Evolutionary conservation across 2,888 invertebrate genomes (phyloP).

Genomic region (Lasius platythorax): DNA sequence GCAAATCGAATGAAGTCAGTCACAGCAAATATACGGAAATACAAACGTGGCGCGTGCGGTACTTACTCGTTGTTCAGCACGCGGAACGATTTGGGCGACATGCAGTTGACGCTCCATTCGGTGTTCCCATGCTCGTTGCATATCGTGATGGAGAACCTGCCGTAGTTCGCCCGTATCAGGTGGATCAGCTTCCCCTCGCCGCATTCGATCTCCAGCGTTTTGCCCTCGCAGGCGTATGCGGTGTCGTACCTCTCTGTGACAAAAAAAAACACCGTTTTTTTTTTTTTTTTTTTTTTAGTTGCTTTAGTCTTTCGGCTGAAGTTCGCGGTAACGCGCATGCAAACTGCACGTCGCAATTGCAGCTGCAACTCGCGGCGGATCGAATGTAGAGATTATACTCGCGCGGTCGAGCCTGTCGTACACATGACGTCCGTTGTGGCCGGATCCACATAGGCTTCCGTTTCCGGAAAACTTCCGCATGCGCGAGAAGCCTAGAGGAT

Average conservation of each 20-base stretch:
- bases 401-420: slow-evolving; percentile 2
- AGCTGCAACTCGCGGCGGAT: slow-evolving; percentile 38
- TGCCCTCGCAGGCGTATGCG: slow-evolving; percentile 97
- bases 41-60: slow-evolving; percentile 38
- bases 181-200: slow-evolving; percentile 95
- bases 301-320: not conserved
- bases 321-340: slow-evolving; percentile 10
- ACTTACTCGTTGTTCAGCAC: slow-evolving; percentile 95
- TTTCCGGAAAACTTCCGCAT: slow-evolving; percentile 29
- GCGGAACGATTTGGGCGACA: slow-evolving; percentile 95
- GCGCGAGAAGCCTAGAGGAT: slow-evolving; percentile 18
- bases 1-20: slow-evolving; percentile 51
- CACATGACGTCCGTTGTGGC: slow-evolving; percentile 21
- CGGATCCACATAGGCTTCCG: slow-evolving; percentile 35
- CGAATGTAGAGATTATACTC: slow-evolving; percentile 29
- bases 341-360: not conserved
- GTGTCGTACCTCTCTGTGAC: slow-evolving; percentile 95
- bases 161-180: slow-evolving; percentile 97
- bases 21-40: slow-evolving; percentile 34
- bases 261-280: slow-evolving; percentile 75
- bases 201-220: slow-evolving; percentile 95
- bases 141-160: slow-evolving; percentile 97
- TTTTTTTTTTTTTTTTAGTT: not conserved
- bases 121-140: slow-evolving; percentile 98
- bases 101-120: slow-evolving; percentile 99